A percentile compares a stretch with the other conserved stretches of the same genome.
Evolutionary conservation across 2,113 vertebrate genomes (phyloP).

Genomic region (Alectura lathami): DNA sequence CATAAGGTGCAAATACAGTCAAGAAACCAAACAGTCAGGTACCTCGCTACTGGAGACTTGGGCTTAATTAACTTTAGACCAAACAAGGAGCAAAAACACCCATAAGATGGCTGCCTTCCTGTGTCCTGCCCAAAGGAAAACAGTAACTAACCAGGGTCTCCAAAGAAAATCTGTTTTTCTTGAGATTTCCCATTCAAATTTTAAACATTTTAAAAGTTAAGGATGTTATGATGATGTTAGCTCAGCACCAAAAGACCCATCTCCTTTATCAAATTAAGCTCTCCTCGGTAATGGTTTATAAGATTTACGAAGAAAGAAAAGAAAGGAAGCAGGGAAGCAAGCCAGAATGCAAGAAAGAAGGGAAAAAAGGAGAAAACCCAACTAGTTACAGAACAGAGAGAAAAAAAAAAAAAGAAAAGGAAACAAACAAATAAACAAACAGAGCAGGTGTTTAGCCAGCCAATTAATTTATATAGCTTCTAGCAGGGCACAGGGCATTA

Average conservation of each 20-base stretch:
- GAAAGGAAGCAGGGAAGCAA: neutral
- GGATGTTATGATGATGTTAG: neutral
- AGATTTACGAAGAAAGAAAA: neutral
- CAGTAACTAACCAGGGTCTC: neutral
- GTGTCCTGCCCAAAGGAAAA: neutral
- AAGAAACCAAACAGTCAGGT: slow-evolving; percentile 7
- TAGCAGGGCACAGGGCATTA: slow-evolving; percentile 50
- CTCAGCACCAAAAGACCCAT: neutral
- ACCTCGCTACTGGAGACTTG: neutral
- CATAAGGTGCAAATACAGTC: neutral
- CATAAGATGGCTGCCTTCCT: neutral
- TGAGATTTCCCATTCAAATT: neutral
- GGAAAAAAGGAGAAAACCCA: neutral
- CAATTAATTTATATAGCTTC: slow-evolving; percentile 38
- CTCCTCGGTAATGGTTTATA: neutral
- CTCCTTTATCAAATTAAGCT: neutral
- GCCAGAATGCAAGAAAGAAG: too few relatives aligned
- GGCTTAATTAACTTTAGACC: neutral
- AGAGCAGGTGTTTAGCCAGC: slow-evolving; percentile 40
- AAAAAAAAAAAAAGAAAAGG: neutral
- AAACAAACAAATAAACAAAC: neutral
- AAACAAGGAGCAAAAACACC: neutral
- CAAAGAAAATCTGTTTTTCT: neutral
- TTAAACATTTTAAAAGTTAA: neutral
- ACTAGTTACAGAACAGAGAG: neutral